phyloP scores from a whole-genome alignment of 2,888 invertebrate species.

The Aromia moschata region DNA sequence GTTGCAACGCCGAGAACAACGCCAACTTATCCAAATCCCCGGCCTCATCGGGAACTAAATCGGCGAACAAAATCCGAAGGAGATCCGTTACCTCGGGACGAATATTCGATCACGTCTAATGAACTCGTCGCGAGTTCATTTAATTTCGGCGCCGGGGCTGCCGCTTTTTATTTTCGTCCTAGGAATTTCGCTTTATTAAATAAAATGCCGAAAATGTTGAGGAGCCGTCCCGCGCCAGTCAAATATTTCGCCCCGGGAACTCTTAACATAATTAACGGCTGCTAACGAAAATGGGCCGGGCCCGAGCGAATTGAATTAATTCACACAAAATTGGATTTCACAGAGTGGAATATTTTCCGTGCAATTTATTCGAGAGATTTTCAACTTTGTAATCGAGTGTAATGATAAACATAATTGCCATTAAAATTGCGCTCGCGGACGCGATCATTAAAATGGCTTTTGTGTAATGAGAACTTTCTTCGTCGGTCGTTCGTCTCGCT shows the following conservation, averaged over 20 bases:
- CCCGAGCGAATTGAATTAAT: constrained; percentile 26
- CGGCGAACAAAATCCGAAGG: constrained; percentile 2
- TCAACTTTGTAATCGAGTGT: constrained; percentile 26
- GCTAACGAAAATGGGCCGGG: constrained; percentile 2
- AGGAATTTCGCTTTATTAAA: constrained; percentile 4
- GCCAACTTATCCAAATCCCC: constrained; percentile 19
- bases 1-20: constrained; percentile 25
- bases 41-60: no score
- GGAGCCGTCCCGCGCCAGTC: neutral
- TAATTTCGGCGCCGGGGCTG: neutral
- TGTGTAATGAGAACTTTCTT: no score
- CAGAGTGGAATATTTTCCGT: constrained; percentile 18
- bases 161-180: neutral
- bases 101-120: constrained; percentile 8
- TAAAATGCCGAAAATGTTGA: constrained; percentile 2
- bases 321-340: constrained; percentile 25
- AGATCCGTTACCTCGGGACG: constrained; percentile 1
- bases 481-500: no score
- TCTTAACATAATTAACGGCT: constrained; percentile 10
- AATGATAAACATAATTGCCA: constrained; percentile 26
- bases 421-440: constrained; percentile 7
- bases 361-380: constrained; percentile 19
- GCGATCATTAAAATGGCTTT: neutral
- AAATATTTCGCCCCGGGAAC: constrained; percentile 9
- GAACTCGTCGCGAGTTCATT: constrained; percentile 6